Percentiles rank a stretch among this genome's conserved stretches.
These are phyloP conservation scores for Bergia sp. DNA, from an alignment of 92 coral and sea anemone genomes.

Conservation along the genomic window DNA sequence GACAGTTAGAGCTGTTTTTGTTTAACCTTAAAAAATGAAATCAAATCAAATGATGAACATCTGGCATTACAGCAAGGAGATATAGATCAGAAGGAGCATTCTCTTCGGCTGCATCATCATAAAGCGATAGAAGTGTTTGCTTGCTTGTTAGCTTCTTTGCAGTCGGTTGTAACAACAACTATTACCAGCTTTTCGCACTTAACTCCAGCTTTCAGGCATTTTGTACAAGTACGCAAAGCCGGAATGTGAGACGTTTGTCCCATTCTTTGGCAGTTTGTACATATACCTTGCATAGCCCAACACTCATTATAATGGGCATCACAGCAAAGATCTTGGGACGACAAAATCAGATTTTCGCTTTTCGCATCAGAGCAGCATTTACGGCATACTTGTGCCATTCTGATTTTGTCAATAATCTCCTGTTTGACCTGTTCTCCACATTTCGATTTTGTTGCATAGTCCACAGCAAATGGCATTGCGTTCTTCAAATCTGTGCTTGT, in stretches of 20 bases:
- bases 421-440: constrained; percentile 40
- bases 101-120: constrained; percentile 33
- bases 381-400: constrained; percentile 21
- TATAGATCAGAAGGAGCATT: constrained; percentile 1
- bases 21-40: no score
- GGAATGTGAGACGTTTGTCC: constrained; percentile 37
- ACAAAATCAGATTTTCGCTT: no score
- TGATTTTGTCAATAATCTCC: constrained; percentile 36
- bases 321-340: no score
- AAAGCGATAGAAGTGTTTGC: constrained; percentile 42
- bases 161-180: constrained; percentile 49
- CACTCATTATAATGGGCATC: no score
- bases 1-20: no score
- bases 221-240: constrained; percentile 44
- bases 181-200: constrained; percentile 46
- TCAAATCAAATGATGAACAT: no score
- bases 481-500: constrained; percentile 44
- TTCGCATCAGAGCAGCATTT: no score
- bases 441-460: constrained; percentile 47
- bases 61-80: no score
- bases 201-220: constrained; percentile 41
- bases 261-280: not conserved
- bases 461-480: constrained; percentile 49
- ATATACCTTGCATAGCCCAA: no score
- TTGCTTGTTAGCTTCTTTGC: constrained; percentile 50